phyloP scores from a whole-genome alignment of 2,113 vertebrate species.

The Tyto alba region DNA sequence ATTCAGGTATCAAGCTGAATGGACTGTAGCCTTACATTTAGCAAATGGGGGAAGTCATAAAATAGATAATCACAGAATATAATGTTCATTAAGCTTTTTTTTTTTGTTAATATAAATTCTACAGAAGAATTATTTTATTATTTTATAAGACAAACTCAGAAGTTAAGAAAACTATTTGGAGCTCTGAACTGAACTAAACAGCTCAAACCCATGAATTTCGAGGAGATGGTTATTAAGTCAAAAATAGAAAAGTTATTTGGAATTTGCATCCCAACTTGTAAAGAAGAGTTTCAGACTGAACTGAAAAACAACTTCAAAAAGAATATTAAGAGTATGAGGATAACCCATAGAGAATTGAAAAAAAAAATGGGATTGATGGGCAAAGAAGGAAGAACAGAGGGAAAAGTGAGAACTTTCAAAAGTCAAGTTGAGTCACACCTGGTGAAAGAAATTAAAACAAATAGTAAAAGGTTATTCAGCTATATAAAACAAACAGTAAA shows the following conservation, averaged over 20 bases:
- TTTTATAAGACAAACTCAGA: neutral
- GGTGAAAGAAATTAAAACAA: constrained; percentile 46
- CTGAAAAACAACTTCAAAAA: neutral
- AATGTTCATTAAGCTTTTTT: neutral
- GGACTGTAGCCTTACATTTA: neutral
- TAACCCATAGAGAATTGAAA: neutral
- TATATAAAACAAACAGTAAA: constrained; percentile 40
- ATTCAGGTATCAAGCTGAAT: neutral
- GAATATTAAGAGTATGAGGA: neutral
- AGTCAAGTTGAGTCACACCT: constrained; percentile 19
- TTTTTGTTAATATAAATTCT: neutral
- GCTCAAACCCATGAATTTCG: neutral
- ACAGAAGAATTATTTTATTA: neutral
- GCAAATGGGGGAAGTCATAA: neutral
- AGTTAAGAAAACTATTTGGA: neutral
- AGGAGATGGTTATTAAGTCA: neutral
- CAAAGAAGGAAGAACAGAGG: neutral
- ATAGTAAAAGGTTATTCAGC: constrained; percentile 53
- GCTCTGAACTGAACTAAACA: neutral
- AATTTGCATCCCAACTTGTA: neutral
- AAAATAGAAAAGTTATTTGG: neutral
- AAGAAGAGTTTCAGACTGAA: neutral
- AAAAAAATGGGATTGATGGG: neutral
- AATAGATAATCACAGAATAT: neutral
- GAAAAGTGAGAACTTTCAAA: neutral